Conservation (phyloP, 1,140 invertebrate species). For the Forficula auricularia region DNA sequence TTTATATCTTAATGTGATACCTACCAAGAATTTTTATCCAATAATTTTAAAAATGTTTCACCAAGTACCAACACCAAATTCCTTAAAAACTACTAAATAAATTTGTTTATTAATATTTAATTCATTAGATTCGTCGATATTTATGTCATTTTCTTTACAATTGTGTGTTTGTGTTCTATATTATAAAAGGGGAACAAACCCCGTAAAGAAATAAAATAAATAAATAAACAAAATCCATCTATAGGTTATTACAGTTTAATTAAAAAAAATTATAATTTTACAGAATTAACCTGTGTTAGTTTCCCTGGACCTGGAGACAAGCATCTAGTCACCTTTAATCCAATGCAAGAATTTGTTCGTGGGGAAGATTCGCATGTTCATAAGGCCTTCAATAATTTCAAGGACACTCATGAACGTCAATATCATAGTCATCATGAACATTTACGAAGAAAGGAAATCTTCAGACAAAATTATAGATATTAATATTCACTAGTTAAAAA, state of each 20-base stretch:
- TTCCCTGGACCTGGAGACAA: conserved; percentile 75
- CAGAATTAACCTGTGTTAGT: conserved; percentile 51
- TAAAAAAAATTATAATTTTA: conserved; percentile 10
- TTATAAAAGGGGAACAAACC: too few relatives aligned
- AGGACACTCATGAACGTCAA: conserved; percentile 46
- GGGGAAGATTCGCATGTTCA: conserved; percentile 53
- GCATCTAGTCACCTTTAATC: conserved; percentile 71
- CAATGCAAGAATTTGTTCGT: conserved; percentile 79
- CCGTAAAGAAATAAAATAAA: not conserved
- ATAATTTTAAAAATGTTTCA: too few relatives aligned
- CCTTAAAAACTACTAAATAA: too few relatives aligned
- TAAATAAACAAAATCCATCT: conserved; percentile 1
- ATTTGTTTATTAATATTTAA: too few relatives aligned
- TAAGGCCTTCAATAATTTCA: conserved; percentile 60
- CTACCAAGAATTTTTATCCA: too few relatives aligned
- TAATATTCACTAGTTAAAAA: not conserved
- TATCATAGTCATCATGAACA: conserved; percentile 52
- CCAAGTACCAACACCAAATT: too few relatives aligned
- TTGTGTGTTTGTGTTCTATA: not conserved
- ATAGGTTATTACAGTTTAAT: too few relatives aligned
- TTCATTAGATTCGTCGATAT: not conserved
- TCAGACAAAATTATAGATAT: conserved; percentile 72
- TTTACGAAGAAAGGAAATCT: conserved; percentile 51
- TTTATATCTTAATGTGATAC: too few relatives aligned
- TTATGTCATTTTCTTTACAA: not conserved